Percentiles rank a stretch among this genome's conserved stretches.
phyloP scores from a whole-genome alignment of 2,888 invertebrate genomes.

The Tenthredo amoena region DNA sequence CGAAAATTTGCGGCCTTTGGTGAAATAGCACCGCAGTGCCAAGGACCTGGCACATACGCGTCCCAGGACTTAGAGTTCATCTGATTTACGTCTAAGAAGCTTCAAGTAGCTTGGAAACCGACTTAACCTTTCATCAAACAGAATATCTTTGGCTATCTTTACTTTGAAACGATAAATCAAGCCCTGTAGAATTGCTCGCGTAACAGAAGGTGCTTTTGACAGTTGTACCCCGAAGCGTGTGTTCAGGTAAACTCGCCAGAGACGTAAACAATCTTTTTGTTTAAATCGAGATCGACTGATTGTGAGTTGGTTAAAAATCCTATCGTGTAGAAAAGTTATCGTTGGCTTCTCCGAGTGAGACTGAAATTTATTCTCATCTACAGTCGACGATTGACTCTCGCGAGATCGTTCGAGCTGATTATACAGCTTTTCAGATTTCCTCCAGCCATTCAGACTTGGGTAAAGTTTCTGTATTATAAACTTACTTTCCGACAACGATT shows the following conservation, averaged over 20 bases:
- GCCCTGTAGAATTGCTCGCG: not conserved
- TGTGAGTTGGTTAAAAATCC: conserved; percentile 12
- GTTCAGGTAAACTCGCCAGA: not conserved
- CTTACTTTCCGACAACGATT: not conserved
- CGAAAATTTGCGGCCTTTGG: not conserved
- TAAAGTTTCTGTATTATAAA: conserved; percentile 39
- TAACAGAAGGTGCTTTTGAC: not conserved
- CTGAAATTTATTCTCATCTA: conserved; percentile 39
- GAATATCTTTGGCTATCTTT: not conserved
- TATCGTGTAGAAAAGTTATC: conserved; percentile 17
- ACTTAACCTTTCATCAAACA: conserved; percentile 36
- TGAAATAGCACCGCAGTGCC: not conserved
- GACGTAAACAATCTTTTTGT: conserved; percentile 6
- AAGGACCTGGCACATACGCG: not conserved
- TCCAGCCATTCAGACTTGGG: conserved; percentile 21
- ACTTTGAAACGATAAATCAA: not conserved
- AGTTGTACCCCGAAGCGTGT: not conserved
- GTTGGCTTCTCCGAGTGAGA: not conserved
- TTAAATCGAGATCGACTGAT: not conserved
- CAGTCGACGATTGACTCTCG: conserved; percentile 27
- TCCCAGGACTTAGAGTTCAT: not conserved
- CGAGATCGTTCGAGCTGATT: conserved; percentile 46
- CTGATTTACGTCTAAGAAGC: not conserved
- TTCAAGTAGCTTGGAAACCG: conserved; percentile 1
- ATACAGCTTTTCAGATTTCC: conserved; percentile 43